These are phyloP conservation scores for Sitobion miscanthi DNA, from an alignment of 1,140 invertebrate genomes.

Conservation along the genomic window DNA sequence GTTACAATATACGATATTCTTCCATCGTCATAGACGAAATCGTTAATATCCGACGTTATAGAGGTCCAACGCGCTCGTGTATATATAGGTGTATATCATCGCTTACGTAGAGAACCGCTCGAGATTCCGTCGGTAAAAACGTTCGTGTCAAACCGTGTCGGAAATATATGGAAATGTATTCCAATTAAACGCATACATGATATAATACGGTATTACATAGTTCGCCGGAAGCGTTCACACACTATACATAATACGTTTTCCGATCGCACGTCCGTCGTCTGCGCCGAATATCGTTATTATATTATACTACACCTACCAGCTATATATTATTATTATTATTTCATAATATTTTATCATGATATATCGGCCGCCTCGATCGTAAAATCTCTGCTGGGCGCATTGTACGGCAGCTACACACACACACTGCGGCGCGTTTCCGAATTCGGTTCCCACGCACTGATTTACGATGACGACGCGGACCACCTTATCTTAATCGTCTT, in stretches of 20 bases:
- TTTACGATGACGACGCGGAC: not conserved
- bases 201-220: not conserved
- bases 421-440: not conserved
- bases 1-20: not conserved
- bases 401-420: not conserved
- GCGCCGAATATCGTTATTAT: not conserved
- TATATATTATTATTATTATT: not conserved
- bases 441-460: constrained; percentile 44
- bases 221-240: not conserved
- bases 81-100: too few relatives aligned
- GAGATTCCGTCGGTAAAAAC: not conserved
- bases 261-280: not conserved
- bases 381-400: not conserved
- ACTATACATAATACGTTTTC: not conserved
- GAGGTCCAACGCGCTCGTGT: not conserved
- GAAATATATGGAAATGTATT: constrained; percentile 38
- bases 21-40: not conserved
- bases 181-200: not conserved
- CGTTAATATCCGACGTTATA: not conserved
- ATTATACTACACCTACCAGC: not conserved
- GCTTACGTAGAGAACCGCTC: not conserved
- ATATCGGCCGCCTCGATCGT: not conserved
- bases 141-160: not conserved
- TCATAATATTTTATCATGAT: not conserved
- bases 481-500: constrained; percentile 31